phyloP scores from a whole-genome alignment of 2,888 invertebrate species.

The Lycocerus yunnanus region DNA sequence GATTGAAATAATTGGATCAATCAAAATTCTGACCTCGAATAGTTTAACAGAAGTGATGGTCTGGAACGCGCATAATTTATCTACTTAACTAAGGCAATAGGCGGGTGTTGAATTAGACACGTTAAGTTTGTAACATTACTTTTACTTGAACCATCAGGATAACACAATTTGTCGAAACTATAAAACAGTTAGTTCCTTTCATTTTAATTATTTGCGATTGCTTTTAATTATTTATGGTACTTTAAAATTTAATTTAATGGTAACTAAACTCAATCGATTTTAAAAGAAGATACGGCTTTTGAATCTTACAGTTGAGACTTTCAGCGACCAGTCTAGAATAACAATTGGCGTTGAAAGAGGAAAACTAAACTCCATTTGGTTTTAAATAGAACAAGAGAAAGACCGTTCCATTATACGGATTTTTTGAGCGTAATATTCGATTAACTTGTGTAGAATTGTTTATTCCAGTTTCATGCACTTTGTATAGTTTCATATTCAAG shows the following conservation, averaged over 20 bases:
- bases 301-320: not conserved
- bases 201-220: not conserved
- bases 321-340: not conserved
- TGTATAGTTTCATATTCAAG: not conserved
- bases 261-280: not conserved
- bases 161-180: not conserved
- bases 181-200: not conserved
- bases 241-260: not conserved
- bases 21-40: too few relatives aligned
- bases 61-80: too few relatives aligned
- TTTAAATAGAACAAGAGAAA: not conserved
- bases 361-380: not conserved
- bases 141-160: not conserved
- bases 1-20: too few relatives aligned
- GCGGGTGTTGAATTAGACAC: too few relatives aligned
- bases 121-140: too few relatives aligned
- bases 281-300: not conserved
- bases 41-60: too few relatives aligned
- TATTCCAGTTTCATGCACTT: not conserved
- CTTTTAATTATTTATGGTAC: not conserved
- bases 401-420: not conserved
- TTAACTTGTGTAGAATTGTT: not conserved
- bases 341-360: not conserved
- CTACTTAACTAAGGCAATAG: too few relatives aligned
- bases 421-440: not conserved